Evolutionary conservation across 2,113 vertebrate genomes (phyloP).

Genomic region (Perca flavescens): DNA sequence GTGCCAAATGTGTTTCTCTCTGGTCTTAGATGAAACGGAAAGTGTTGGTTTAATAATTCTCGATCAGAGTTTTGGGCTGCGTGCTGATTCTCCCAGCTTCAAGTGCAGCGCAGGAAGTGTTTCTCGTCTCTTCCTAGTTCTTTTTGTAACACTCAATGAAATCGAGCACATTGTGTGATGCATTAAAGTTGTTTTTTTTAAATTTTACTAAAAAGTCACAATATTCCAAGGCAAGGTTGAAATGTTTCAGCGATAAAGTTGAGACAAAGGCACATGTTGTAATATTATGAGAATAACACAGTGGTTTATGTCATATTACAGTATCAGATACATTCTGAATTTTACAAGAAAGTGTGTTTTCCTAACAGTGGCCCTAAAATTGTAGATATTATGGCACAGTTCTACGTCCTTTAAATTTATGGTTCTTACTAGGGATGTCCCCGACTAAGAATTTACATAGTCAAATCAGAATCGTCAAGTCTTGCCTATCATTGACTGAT

Average conservation of each 20-base stretch:
- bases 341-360: neutral
- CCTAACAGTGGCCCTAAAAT: too few relatives aligned
- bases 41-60: slow-evolving; percentile 75
- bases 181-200: slow-evolving; percentile 9
- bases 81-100: slow-evolving; percentile 32
- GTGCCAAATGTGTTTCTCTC: slow-evolving; percentile 72
- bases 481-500: too few relatives aligned
- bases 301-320: neutral
- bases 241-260: neutral
- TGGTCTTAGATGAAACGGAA: slow-evolving; percentile 77
- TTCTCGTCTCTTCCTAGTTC: slow-evolving; percentile 14
- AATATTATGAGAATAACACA: neutral
- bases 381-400: neutral
- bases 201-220: neutral
- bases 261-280: neutral
- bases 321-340: neutral
- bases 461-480: too few relatives aligned
- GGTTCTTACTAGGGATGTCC: too few relatives aligned
- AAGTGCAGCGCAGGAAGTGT: slow-evolving; percentile 33
- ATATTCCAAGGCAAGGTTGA: neutral
- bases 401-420: neutral
- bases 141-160: slow-evolving; percentile 9
- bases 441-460: too few relatives aligned
- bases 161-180: slow-evolving; percentile 13
- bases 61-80: slow-evolving; percentile 56